Base-by-base conservation (phyloP, 2,113 vertebrate species). In the Myxocyprinus asiaticus region DNA sequence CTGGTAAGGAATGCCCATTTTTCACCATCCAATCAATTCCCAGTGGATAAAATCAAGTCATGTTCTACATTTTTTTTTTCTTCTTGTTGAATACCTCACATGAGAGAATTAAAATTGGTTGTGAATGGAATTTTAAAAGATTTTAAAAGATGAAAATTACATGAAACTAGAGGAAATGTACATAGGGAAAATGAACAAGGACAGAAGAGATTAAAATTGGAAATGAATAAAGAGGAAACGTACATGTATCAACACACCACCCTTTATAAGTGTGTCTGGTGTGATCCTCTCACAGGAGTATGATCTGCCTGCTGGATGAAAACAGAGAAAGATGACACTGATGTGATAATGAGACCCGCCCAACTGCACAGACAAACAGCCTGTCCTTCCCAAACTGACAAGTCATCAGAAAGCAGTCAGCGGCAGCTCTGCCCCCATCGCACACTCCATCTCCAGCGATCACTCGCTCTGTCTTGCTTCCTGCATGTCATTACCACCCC, bases 241-340 rank as follows among this genome's bases (percentile, higher is more conserved):
- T 14, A 22, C 61, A 76, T 53, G 56, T 53, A 70, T 44, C 56
- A 70, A 75, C 78, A 67, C 67, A 48, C 66, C 22, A 10, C 51
- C 33, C 10, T 47, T 6, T 15, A 33, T n/a, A 48, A 56, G 51
- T 10, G 58, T 70, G 58, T 64, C 68, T 4, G 78, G 63, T 78
- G 67, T 74, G 75, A 81, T 78, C 56, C 70, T 85, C 22, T 33
- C 84, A 72, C 58, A 77, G 61, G 67, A 77, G 80, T 89, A 86
- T 82, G 79, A 89, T 72, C 83, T 81, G 70, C 69, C 81, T 86
- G 89, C 82, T 89, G 80, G 77, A 86, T 87, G 80, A 86, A 90
- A 90, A 87, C 86, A 84, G 86, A 88, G 86, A 90, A 88, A 89
- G 86, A 85, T 89, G 85, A 87, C 90, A 90, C 88, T 85, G 82